Conservation (phyloP, 2,113 vertebrate genomes). For the Tympanuchus pallidicinctus region DNA sequence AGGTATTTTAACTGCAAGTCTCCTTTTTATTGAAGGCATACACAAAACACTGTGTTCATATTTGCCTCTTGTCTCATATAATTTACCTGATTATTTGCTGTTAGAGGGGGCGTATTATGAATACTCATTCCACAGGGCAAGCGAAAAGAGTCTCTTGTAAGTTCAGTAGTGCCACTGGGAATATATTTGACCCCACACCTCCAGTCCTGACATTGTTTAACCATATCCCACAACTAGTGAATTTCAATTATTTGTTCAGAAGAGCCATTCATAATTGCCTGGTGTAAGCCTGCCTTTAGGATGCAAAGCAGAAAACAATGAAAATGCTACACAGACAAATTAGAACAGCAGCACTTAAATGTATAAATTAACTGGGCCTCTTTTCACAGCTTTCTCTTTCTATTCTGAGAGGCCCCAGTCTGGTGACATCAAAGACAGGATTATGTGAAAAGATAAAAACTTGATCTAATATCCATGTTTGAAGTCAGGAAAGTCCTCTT, state of each 20-base stretch:
- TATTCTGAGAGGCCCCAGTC: slow-evolving; percentile 84
- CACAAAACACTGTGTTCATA: not conserved
- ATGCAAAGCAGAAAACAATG: slow-evolving; percentile 92
- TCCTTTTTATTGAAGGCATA: not conserved
- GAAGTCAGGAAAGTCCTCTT: slow-evolving; percentile 87
- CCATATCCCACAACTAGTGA: slow-evolving; percentile 82
- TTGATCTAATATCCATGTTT: slow-evolving; percentile 91
- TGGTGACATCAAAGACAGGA: slow-evolving; percentile 93
- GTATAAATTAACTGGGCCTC: slow-evolving; percentile 83
- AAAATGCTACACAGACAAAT: slow-evolving; percentile 76
- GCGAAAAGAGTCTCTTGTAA: slow-evolving; percentile 56
- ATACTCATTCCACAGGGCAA: slow-evolving; percentile 29
- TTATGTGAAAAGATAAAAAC: slow-evolving; percentile 90
- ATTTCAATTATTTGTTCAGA: slow-evolving; percentile 95
- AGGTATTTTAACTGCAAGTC: not conserved
- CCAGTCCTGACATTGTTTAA: slow-evolving; percentile 74
- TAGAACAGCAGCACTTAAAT: slow-evolving; percentile 81
- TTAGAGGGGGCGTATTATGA: slow-evolving; percentile 67
- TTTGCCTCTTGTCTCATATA: slow-evolving; percentile 6
- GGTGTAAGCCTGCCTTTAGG: slow-evolving; percentile 87
- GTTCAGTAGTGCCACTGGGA: slow-evolving; percentile 75
- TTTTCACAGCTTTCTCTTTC: slow-evolving; percentile 84
- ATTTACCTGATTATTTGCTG: slow-evolving; percentile 63
- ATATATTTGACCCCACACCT: slow-evolving; percentile 82
- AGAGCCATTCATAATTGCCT: slow-evolving; percentile 85